phyloP scores from a whole-genome alignment of 2,797 vertebrate species.

The Sus cebifrons region DNA sequence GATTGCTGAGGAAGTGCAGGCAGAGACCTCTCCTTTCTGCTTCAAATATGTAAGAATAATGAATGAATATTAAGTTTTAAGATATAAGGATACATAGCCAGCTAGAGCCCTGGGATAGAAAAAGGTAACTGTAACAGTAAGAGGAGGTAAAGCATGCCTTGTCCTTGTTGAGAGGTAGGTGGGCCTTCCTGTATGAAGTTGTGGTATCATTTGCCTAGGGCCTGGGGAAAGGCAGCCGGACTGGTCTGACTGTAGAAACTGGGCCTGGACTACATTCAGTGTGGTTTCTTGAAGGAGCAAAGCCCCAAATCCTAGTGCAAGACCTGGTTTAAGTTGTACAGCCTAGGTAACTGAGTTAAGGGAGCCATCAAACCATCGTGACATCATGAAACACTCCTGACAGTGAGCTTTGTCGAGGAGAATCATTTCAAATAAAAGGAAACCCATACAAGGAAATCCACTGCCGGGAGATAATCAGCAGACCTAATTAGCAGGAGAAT shows the following conservation, averaged over 20 bases:
- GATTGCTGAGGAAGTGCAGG: neutral
- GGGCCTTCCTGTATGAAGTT: neutral
- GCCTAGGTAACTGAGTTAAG: neutral
- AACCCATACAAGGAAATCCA: neutral
- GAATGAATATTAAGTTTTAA: slow-evolving; percentile 37
- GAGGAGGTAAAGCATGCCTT: neutral
- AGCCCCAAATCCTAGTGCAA: neutral
- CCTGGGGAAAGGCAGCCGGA: neutral
- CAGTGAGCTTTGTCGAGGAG: neutral
- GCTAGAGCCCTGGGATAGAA: neutral
- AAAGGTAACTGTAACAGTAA: neutral
- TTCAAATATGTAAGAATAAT: slow-evolving; percentile 22
- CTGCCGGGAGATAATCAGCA: neutral
- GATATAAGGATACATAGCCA: neutral
- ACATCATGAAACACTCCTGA: neutral
- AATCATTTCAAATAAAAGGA: slow-evolving; percentile 17
- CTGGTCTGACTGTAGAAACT: neutral
- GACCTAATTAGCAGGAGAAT: neutral
- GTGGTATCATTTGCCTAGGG: neutral
- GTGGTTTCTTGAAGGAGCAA: neutral
- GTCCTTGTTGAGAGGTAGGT: neutral
- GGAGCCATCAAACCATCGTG: neutral
- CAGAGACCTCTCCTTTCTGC: neutral
- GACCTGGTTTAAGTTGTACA: neutral
- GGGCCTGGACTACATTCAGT: neutral